phyloP scores from a whole-genome alignment of 1,140 invertebrate genomes.

The Achatina immaculata region DNA sequence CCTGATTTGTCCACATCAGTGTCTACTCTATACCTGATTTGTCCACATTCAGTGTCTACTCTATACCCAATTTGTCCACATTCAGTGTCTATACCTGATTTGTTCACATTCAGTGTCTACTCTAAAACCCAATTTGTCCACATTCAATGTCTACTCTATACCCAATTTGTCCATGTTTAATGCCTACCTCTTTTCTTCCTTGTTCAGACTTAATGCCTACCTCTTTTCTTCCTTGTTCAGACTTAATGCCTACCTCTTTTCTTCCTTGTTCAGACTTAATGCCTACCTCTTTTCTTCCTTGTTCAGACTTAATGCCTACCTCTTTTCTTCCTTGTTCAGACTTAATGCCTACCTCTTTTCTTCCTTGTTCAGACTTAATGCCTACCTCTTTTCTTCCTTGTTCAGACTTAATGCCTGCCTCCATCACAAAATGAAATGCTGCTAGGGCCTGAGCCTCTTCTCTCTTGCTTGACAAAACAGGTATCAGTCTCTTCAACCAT shows the following conservation, averaged over 20 bases:
- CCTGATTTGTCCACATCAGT: too few species aligned
- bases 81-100: too few species aligned
- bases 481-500: slow-evolving; percentile 93
- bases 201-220: too few species aligned
- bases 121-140: too few species aligned
- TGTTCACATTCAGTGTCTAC: too few species aligned
- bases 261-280: slow-evolving; percentile 97
- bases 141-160: too few species aligned
- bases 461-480: slow-evolving; percentile 92
- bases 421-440: slow-evolving; percentile 99
- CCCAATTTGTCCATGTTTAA: too few species aligned
- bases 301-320: slow-evolving; percentile 93
- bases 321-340: slow-evolving; percentile 94
- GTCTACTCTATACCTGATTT: too few species aligned
- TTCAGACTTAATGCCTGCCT: slow-evolving; percentile 96
- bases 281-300: slow-evolving; percentile 90
- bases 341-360: slow-evolving; percentile 92
- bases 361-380: slow-evolving; percentile 91
- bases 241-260: slow-evolving; percentile 91
- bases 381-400: slow-evolving; percentile 88
- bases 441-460: slow-evolving; percentile 96
- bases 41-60: too few species aligned
- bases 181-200: too few species aligned
- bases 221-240: slow-evolving; percentile 93
- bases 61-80: too few species aligned